Evolutionary conservation across 2,113 vertebrate species (phyloP), one percentile per base, ranked within the genome.

Genomic region (Kryptolebias marmoratus): DNA sequence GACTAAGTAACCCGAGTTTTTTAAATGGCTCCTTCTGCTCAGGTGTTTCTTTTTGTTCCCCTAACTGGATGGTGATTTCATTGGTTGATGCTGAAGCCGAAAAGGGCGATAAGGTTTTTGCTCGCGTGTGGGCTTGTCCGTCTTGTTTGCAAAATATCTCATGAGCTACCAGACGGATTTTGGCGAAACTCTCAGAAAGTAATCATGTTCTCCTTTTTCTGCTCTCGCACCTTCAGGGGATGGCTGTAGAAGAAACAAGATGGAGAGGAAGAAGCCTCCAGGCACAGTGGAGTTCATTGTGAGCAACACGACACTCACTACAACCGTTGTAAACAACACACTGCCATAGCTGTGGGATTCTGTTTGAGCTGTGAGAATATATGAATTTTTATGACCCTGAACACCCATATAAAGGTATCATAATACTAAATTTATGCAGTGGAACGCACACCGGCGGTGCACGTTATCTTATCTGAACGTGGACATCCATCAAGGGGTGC

Each of bases 261-360:
- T 68, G 82, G 91, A 93, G 82, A 94, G 89, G 81, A 88, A 64
- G 73, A 89, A 71, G 39, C 94, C 94, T 1, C 90, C 94, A 0
- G 94, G 92, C 10, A 94, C 93, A 0, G 88, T 91, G 68, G 93
- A 93, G 60, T 92, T 91, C 53, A 85, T 77, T 1, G 93, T 95
- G 76, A 93, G 93, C 90, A 89, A 45, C 22, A 1, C 10, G 13
- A 11, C 36, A 44, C 22, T 22, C 11, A 13, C 4, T 2, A 2
- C 7, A 15, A 2, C 3, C 22, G 22, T 13, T 39, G 1, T 9
- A 39, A 15, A 14, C 45, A 50, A 53, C 53, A 6, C 1, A 1
- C 57, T 42, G 1, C 15, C 32, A 36, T 36, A 36, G 32, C 3
- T 42, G 39, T 42, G 39, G 4, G 39, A 42, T 8, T 42, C 5